Evolutionary conservation across 2,113 vertebrate genomes (phyloP).

Genomic region (Mobula birostris): DNA sequence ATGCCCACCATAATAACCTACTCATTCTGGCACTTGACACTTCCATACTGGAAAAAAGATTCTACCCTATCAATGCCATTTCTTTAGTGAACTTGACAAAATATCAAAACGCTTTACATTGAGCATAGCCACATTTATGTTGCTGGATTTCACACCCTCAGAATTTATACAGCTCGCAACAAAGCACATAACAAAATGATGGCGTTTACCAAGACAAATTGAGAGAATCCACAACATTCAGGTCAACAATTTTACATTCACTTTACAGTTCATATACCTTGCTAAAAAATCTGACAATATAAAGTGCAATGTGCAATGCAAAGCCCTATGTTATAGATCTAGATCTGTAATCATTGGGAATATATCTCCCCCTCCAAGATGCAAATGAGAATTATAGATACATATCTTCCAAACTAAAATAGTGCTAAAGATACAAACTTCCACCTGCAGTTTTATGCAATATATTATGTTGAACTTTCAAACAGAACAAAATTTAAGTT

Average conservation of each 20-base stretch:
- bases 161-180: background rate
- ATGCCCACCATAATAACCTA: too few species aligned
- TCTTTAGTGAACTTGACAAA: background rate
- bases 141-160: background rate
- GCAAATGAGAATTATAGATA: background rate
- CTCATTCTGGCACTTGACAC: too few species aligned
- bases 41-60: too few species aligned
- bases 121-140: background rate
- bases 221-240: background rate
- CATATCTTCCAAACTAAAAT: background rate
- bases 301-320: background rate
- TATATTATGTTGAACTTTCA: background rate
- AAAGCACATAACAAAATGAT: background rate
- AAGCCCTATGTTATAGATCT: too few species aligned
- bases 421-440: background rate
- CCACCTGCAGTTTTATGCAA: background rate
- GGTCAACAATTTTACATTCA: background rate
- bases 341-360: background rate
- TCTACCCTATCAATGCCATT: background rate
- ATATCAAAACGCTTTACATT: background rate
- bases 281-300: background rate
- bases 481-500: background rate
- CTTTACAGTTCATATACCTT: background rate
- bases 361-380: background rate
- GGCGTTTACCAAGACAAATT: background rate